Evolutionary conservation across 37 sponge, comb jelly and placozoan genomes (phyloP).

Genomic region (Oopsacas minuta): DNA sequence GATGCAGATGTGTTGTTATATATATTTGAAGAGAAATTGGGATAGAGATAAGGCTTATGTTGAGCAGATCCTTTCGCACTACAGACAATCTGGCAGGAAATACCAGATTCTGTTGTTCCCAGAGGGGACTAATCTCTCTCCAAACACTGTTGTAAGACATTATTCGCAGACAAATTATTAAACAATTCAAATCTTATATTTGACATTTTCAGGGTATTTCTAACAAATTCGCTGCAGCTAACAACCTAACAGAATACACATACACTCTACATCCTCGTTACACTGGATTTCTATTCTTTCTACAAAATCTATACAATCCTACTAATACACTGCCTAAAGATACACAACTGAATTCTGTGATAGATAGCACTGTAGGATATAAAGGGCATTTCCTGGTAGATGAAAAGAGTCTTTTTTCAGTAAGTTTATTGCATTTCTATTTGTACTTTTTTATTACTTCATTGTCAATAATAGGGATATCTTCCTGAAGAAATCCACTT

Average conservation of each 20-base stretch:
- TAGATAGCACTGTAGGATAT: conserved; percentile 66
- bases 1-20: conserved; percentile 33
- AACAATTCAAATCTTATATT: too few relatives aligned
- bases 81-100: conserved; percentile 33
- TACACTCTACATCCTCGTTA: conserved; percentile 63
- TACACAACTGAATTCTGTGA: conserved; percentile 46
- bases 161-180: background rate
- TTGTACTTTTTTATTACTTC: too few relatives aligned
- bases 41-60: conserved; percentile 41
- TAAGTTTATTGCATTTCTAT: background rate
- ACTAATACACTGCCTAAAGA: background rate
- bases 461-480: conserved; percentile 15
- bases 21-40: conserved; percentile 60
- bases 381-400: conserved; percentile 17
- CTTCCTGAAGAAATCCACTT: conserved; percentile 58
- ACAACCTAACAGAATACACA: conserved; percentile 44
- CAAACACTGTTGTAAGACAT: conserved; percentile 10
- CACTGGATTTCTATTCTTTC: conserved; percentile 44
- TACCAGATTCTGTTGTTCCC: conserved; percentile 68
- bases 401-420: background rate
- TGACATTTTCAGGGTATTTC: conserved; percentile 26
- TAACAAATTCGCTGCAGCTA: conserved; percentile 47
- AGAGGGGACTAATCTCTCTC: conserved; percentile 55
- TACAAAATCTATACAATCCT: conserved; percentile 26
- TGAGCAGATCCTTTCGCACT: conserved; percentile 33